Base-by-base conservation (phyloP, 2,113 vertebrate genomes). In the Solea solea region DNA sequence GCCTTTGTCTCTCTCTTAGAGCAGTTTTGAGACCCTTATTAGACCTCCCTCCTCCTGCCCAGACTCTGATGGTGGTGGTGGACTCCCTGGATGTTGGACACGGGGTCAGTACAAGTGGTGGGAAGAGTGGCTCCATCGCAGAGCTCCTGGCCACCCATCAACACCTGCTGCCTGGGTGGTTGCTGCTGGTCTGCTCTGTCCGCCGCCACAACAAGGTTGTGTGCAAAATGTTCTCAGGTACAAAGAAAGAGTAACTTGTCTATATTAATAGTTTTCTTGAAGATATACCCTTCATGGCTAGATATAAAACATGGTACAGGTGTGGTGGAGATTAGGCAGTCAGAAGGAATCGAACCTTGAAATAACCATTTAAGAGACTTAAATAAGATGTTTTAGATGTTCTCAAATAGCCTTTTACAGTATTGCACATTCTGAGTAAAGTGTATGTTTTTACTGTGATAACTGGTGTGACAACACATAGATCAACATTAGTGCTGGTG, bases 191-290 rank as follows among this genome's bases (percentile, higher is more conserved):
- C 57, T 95, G 94, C 83, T 94, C 93, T 0, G 82, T 91, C 9
- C 93, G 94, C 8, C 90, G 91, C 50, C 93, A 94, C 12, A 94
- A 93, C 82, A 94, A 92, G 72, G 56, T 78, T 3, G 48, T 94
- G 46, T 93, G 89, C 82, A 92, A 92, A 81, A 94, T 94, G 90
- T 96, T 96, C 65, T 91, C 94, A 86, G 92, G 94, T 95, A 87
- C 10, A 16, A 27, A 45, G 50, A 15, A 15, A 27, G 7, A 28
- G 13, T 7, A 44, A 9, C 61, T 16, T 7, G 7, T 21, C 11
- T 2, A 45, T 45, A 2, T 45, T 3, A 45, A 9, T 45, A 3
- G 11, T 12, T 45, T 9, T 10, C 44, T 45, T 45, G 12, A 48
- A 13, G 4, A 48, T 46, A 46, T 11, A 46, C 44, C 44, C 21